Evolutionary conservation across 2,888 invertebrate species (phyloP).

Genomic region (Cephus sareptanus): DNA sequence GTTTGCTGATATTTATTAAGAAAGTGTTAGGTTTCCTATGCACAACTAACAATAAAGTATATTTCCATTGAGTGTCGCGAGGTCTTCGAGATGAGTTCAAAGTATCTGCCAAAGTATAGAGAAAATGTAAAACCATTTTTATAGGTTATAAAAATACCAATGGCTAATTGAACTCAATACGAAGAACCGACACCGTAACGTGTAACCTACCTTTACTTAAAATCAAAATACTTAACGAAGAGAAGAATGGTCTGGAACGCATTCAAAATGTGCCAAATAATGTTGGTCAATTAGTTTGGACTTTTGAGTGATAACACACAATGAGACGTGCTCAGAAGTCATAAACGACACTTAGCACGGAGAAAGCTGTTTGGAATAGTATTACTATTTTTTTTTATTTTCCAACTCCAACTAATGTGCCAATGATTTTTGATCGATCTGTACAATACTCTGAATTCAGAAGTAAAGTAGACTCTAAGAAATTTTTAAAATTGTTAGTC

Average conservation of each 20-base stretch:
- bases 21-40: neutral
- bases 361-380: neutral
- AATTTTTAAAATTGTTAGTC: neutral
- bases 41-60: neutral
- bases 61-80: neutral
- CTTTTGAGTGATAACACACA: conserved; percentile 7
- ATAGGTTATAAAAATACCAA: neutral
- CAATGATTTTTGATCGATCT: neutral
- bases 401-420: neutral
- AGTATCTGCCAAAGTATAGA: neutral
- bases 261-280: conserved; percentile 58
- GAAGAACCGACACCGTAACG: neutral
- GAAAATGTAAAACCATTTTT: neutral
- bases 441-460: neutral
- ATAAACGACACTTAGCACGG: neutral
- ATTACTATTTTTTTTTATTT: neutral
- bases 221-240: conserved; percentile 21
- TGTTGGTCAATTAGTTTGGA: conserved; percentile 44
- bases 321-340: neutral
- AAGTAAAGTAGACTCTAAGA: neutral
- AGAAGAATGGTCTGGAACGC: conserved; percentile 65
- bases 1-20: neutral
- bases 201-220: neutral
- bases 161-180: neutral
- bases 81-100: neutral